Evolutionary conservation across 2,888 invertebrate species (phyloP).

Genomic region (Hecatera dysodea): DNA sequence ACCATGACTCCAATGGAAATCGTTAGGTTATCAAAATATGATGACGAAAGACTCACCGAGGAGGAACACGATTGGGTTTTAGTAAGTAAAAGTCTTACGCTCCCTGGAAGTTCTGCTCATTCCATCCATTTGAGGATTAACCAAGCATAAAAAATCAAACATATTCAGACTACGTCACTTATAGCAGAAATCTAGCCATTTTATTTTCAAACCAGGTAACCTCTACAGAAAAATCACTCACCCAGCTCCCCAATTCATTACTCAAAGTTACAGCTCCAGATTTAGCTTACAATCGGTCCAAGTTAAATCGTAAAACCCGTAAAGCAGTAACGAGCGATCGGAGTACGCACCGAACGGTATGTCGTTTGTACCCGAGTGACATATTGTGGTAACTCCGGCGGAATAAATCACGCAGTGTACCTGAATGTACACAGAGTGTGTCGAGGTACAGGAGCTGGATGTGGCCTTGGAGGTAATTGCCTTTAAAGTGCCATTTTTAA

Average conservation of each 20-base stretch:
- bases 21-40: too few relatives aligned
- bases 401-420: conserved; percentile 80
- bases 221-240: conserved; percentile 14
- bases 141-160: too few relatives aligned
- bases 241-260: conserved; percentile 45
- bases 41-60: too few relatives aligned
- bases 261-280: conserved; percentile 39
- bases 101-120: too few relatives aligned
- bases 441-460: conserved; percentile 48
- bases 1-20: too few relatives aligned
- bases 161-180: too few relatives aligned
- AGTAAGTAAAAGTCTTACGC: too few relatives aligned
- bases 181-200: neutral
- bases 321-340: conserved; percentile 72
- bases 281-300: conserved; percentile 54
- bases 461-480: conserved; percentile 16
- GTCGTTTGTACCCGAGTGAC: conserved; percentile 79
- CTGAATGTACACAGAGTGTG: conserved; percentile 69
- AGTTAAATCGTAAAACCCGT: conserved; percentile 66
- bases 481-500: neutral
- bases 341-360: conserved; percentile 71
- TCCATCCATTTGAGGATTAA: too few relatives aligned
- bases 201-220: neutral
- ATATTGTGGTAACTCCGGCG: conserved; percentile 80
- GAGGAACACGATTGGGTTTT: too few relatives aligned